Conservation (phyloP, 2,113 vertebrate genomes). For the Notothenia rossii region DNA sequence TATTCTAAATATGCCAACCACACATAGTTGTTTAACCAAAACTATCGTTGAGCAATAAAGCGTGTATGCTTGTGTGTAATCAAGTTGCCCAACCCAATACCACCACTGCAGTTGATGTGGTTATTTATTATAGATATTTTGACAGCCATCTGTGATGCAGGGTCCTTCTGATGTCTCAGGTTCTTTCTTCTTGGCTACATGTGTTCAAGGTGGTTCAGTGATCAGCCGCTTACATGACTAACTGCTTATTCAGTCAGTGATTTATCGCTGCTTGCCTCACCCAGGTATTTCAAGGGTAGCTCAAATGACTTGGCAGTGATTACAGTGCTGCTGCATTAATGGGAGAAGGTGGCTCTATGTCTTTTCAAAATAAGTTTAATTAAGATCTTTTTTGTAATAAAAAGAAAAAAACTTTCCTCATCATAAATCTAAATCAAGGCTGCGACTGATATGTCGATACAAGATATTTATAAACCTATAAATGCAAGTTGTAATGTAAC, state of each 20-base stretch:
- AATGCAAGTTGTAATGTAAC: background rate
- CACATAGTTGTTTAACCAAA: slow-evolving; percentile 7
- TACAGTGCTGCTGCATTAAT: slow-evolving; percentile 14
- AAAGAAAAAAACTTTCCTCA: background rate
- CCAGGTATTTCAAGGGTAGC: slow-evolving; percentile 42
- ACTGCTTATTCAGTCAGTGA: slow-evolving; percentile 46
- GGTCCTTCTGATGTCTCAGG: background rate
- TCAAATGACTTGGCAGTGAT: slow-evolving; percentile 30
- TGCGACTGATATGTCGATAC: background rate
- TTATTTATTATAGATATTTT: slow-evolving; percentile 36
- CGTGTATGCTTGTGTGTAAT: background rate
- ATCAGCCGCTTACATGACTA: slow-evolving; percentile 13
- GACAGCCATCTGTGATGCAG: slow-evolving; percentile 5
- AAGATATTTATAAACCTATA: too few species aligned
- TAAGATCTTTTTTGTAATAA: slow-evolving; percentile 14
- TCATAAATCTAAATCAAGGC: too few species aligned
- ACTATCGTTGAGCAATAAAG: background rate
- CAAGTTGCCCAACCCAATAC: slow-evolving; percentile 15
- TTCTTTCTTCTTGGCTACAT: background rate
- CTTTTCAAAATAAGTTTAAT: background rate
- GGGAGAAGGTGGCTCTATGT: background rate
- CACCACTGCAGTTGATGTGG: slow-evolving; percentile 1
- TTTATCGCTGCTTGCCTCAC: slow-evolving; percentile 24
- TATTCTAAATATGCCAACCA: slow-evolving; percentile 5
- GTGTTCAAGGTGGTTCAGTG: background rate